Evolutionary conservation across 2,797 vertebrate genomes (phyloP).

Genomic region (Kryptolebias ocellatus): DNA sequence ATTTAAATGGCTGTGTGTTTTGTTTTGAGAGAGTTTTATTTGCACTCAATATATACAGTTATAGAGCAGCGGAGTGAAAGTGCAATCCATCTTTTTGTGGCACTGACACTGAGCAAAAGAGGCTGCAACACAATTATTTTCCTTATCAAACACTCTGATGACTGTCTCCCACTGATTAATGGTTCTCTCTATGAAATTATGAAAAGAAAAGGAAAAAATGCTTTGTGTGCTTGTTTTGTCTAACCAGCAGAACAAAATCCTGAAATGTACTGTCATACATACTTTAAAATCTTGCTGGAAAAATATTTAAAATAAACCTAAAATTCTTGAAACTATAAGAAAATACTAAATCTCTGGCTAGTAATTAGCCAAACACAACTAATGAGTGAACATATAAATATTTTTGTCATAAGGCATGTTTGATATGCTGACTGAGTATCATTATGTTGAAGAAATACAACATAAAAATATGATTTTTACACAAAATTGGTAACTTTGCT

Average conservation of each 20-base stretch:
- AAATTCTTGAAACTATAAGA: no score
- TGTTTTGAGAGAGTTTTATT: slow-evolving; percentile 68
- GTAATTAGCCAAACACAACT: no score
- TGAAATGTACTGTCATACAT: not conserved
- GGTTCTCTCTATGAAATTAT: slow-evolving; percentile 1
- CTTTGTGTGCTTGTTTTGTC: not conserved
- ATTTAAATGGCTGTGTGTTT: slow-evolving; percentile 75
- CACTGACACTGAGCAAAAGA: slow-evolving; percentile 27
- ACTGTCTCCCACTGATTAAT: not conserved
- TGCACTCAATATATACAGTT: slow-evolving; percentile 32
- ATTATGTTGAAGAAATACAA: no score
- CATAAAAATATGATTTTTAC: no score
- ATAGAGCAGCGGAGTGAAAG: slow-evolving; percentile 36
- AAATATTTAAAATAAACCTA: not conserved
- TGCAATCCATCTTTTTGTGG: slow-evolving; percentile 40
- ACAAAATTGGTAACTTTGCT: no score
- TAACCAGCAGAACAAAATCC: not conserved
- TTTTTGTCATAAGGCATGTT: no score
- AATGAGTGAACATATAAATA: no score
- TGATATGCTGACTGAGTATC: no score
- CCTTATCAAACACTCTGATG: slow-evolving; percentile 8
- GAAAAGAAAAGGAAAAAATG: not conserved
- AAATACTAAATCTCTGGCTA: no score
- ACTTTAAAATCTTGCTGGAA: not conserved
- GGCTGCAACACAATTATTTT: not conserved